Evolutionary conservation across 2,113 vertebrate species (phyloP).

Genomic region (Todiramphus saurophagus): DNA sequence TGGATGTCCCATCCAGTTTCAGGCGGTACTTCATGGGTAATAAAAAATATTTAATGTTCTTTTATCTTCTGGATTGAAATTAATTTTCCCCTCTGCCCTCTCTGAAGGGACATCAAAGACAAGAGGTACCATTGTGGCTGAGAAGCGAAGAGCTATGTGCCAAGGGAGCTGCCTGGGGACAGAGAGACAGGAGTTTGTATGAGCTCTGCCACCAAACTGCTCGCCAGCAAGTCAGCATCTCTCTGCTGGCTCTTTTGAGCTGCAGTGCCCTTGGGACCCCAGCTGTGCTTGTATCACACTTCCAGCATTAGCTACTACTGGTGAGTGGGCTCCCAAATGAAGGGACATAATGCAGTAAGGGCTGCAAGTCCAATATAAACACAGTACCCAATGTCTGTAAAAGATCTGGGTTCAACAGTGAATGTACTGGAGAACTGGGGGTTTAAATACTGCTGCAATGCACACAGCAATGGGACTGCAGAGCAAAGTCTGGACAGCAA

Average conservation of each 20-base stretch:
- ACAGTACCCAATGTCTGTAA: not conserved
- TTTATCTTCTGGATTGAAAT: not conserved
- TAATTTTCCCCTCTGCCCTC: not conserved
- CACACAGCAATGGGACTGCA: too few species aligned
- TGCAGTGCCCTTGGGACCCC: not conserved
- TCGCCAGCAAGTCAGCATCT: not conserved
- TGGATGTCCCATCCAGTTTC: not conserved
- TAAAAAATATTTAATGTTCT: not conserved
- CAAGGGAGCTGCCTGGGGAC: not conserved
- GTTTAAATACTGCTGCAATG: not conserved
- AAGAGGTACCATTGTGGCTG: not conserved
- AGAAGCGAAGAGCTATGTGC: not conserved
- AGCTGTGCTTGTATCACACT: not conserved
- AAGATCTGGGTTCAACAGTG: not conserved
- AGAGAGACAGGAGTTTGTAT: not conserved
- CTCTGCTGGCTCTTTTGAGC: not conserved
- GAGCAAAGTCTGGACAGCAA: not conserved
- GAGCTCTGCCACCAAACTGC: not conserved
- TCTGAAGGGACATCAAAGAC: not conserved
- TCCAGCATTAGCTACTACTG: not conserved
- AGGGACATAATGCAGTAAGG: not conserved
- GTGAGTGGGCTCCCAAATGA: not conserved
- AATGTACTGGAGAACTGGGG: not conserved
- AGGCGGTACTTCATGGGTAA: not conserved
- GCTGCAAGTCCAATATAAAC: not conserved